Evolutionary conservation across 2,888 invertebrate species (phyloP), one percentile per base, ranked within the genome.

Genomic region (Cacoxenus indagator): DNA sequence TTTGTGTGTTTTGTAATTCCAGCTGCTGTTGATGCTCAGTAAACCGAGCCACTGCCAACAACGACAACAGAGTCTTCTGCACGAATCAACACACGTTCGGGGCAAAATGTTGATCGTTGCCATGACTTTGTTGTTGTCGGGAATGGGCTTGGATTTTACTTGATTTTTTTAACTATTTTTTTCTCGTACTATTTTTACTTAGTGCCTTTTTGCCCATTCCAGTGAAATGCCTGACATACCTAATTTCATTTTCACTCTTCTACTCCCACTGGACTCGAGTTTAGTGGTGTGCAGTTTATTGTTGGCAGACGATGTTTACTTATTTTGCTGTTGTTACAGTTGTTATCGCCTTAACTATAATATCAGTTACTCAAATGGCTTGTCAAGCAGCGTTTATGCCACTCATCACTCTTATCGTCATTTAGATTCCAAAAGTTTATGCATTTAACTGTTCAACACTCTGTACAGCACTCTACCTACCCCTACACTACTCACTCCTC

Each of bases 301-400:
- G 6, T 64, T 31, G 59, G 54, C 27, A 3, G 9, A 51, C 9
- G 17, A 9, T 9, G 51, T 19, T 51, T 17, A 51, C 9, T 22
- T 4, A 14, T 55, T 22, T 57, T 29, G 14, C n/a, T 17, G n/a
- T 57, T 57, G 27, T 26, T 55, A 3, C 8, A 4, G 55, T 14
- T 55, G 26, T 4, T 27, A 79, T 82, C 80, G 83, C 83, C 74
- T 81, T 83, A 80, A 83, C 80, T 72, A 73, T 82, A 75, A 80
- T 80, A 80, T 80, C 82, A 75, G 82, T 83, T 76, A 81, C 80
- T 77, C 67, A 27, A 57, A 57, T 57, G 57, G 19, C 27, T 57
- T 29, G 27, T n/a, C 26, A n/a, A 29, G n/a, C 51, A 62, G 24
- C 57, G n/a, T n/a, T 17, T 29, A 57, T 51, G 19, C 19, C 19